These are phyloP conservation scores for Potamilus streckersoni DNA, from an alignment of 1,140 invertebrate genomes.

Conservation along the genomic window DNA sequence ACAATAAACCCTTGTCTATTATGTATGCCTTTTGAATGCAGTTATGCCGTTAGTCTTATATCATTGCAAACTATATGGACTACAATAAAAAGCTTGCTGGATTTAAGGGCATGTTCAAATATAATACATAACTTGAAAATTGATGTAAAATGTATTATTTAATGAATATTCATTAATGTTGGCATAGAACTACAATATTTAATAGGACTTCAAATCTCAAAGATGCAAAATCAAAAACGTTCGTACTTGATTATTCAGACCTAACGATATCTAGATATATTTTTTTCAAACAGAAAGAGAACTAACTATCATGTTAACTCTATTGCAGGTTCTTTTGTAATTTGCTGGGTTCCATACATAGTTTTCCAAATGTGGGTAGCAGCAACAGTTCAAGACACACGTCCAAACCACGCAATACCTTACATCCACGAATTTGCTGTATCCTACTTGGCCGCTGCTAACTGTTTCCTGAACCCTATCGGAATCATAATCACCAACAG, in stretches of 20 bases:
- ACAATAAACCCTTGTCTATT: too few species aligned
- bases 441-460: slow-evolving; percentile 20
- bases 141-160: too few species aligned
- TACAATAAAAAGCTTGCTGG: too few species aligned
- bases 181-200: not conserved
- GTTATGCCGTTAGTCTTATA: too few species aligned
- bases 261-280: not conserved
- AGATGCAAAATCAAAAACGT: not conserved
- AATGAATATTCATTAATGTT: not conserved
- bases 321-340: slow-evolving; percentile 28
- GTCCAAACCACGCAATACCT: slow-evolving; percentile 22
- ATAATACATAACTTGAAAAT: too few species aligned
- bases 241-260: not conserved
- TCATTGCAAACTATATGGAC: too few species aligned
- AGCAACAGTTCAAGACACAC: slow-evolving; percentile 12
- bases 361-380: slow-evolving; percentile 29
- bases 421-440: slow-evolving; percentile 32
- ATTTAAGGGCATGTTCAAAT: too few species aligned
- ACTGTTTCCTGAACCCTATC: slow-evolving; percentile 27
- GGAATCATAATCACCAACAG: slow-evolving; percentile 25
- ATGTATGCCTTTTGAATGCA: too few species aligned
- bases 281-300: not conserved
- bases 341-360: slow-evolving; percentile 29
- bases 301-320: not conserved
- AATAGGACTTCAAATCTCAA: not conserved